A percentile compares a stretch with the other conserved stretches of the same genome.
phyloP scores from a whole-genome alignment of 1,140 invertebrate genomes.

The Arctopsyche grandis region DNA sequence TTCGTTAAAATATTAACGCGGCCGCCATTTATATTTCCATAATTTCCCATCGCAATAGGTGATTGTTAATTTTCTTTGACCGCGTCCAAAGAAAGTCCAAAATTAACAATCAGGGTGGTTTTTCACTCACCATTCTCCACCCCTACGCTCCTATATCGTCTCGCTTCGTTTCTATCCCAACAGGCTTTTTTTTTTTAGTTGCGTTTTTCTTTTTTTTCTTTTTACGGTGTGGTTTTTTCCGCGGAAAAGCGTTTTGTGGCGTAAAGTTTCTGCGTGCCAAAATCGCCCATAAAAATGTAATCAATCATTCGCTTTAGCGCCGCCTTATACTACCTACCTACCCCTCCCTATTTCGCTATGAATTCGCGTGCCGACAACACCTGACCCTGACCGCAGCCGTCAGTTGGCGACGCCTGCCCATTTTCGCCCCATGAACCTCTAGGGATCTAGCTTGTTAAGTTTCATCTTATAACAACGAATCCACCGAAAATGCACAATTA shows the following conservation, averaged over 20 bases:
- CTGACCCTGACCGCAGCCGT: conserved; percentile 11
- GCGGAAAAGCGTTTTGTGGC: conserved; percentile 12
- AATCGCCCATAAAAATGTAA: conserved; percentile 36
- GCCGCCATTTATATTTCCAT: conserved; percentile 26
- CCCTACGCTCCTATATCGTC: not conserved
- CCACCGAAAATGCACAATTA: too few species aligned
- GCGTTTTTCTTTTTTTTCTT: conserved; percentile 13
- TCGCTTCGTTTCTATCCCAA: not conserved
- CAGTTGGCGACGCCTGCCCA: not conserved
- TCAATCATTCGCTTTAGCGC: conserved; percentile 23
- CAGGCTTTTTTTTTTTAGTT: conserved; percentile 1
- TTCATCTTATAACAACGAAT: too few species aligned
- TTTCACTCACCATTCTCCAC: not conserved
- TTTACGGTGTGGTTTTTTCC: conserved; percentile 18
- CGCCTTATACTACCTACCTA: not conserved
- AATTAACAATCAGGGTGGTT: conserved; percentile 30
- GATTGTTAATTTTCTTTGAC: conserved; percentile 45
- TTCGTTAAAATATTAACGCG: conserved; percentile 40
- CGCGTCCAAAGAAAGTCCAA: not conserved
- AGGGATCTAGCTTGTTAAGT: too few species aligned
- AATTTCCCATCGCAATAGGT: conserved; percentile 34
- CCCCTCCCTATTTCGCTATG: not conserved
- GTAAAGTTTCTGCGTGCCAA: conserved; percentile 22
- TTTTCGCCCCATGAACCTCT: too few species aligned
- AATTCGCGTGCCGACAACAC: not conserved